Evolutionary conservation across 1,140 invertebrate genomes (phyloP).

Genomic region (Formica selysi): DNA sequence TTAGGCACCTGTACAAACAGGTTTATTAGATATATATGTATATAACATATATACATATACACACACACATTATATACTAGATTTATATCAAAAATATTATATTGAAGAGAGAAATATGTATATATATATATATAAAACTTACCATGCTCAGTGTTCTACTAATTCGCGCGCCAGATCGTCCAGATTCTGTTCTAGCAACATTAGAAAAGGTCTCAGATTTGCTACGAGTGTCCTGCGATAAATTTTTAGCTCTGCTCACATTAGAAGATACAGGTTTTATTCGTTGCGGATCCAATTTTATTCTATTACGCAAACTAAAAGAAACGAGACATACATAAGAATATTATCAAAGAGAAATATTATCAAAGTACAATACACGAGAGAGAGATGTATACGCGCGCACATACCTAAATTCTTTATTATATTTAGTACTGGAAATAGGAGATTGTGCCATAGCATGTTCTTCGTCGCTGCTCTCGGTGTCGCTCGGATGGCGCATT

Average conservation of each 20-base stretch:
- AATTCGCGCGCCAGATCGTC: conserved; percentile 88
- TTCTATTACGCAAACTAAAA: conserved; percentile 69
- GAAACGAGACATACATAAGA: background rate
- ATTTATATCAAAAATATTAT: conserved; percentile 2
- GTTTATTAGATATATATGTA: background rate
- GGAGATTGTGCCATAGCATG: conserved; percentile 70
- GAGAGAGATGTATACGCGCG: conserved; percentile 2
- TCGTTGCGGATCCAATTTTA: conserved; percentile 71
- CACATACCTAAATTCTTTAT: conserved; percentile 84
- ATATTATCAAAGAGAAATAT: conserved; percentile 5
- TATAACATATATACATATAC: background rate
- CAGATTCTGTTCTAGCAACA: conserved; percentile 89
- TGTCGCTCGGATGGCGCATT: conserved; percentile 75
- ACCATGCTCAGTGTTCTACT: conserved; percentile 77
- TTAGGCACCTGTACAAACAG: conserved; percentile 59
- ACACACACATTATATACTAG: background rate
- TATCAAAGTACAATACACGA: background rate
- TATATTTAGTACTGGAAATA: conserved; percentile 87
- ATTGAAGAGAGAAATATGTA: background rate
- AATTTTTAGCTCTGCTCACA: conserved; percentile 68
- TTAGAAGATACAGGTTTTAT: conserved; percentile 66
- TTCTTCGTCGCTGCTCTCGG: conserved; percentile 79
- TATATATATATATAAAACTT: conserved; percentile 22
- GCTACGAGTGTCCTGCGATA: conserved; percentile 54
- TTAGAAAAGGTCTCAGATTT: conserved; percentile 72